Evolutionary conservation across 2,888 invertebrate genomes (phyloP).

Genomic region (Tiliacea citrago): DNA sequence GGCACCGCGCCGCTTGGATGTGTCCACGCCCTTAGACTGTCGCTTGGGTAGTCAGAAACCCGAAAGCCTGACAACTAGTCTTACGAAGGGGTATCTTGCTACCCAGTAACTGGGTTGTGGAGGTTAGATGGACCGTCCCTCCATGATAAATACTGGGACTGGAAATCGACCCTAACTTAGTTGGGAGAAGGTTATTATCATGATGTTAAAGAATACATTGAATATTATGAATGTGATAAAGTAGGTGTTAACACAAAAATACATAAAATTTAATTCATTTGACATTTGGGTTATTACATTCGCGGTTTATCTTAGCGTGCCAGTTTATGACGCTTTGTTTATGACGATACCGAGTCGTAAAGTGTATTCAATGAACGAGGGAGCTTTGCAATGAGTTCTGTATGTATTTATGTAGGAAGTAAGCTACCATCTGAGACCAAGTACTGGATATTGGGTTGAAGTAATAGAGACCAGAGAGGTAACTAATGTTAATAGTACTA

Average conservation of each 20-base stretch:
- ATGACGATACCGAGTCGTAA: slow-evolving; percentile 39
- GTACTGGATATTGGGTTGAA: not conserved
- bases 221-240: not conserved
- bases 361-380: slow-evolving; percentile 36
- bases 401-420: not conserved
- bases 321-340: slow-evolving; percentile 36
- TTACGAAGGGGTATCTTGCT: too few relatives aligned
- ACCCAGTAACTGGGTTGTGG: too few relatives aligned
- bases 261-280: slow-evolving; percentile 30
- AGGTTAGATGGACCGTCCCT: too few relatives aligned
- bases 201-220: not conserved
- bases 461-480: too few relatives aligned
- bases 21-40: too few relatives aligned
- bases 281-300: slow-evolving; percentile 37
- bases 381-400: slow-evolving; percentile 2
- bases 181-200: too few relatives aligned
- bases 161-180: too few relatives aligned
- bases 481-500: too few relatives aligned
- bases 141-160: too few relatives aligned
- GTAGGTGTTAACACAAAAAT: slow-evolving; percentile 12
- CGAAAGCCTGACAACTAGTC: too few relatives aligned
- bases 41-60: too few relatives aligned
- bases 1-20: too few relatives aligned
- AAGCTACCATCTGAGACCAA: not conserved
- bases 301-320: slow-evolving; percentile 24